These are phyloP conservation scores for Oeneis ivallda DNA, from an alignment of 2,888 invertebrate species.

Conservation along the genomic window DNA sequence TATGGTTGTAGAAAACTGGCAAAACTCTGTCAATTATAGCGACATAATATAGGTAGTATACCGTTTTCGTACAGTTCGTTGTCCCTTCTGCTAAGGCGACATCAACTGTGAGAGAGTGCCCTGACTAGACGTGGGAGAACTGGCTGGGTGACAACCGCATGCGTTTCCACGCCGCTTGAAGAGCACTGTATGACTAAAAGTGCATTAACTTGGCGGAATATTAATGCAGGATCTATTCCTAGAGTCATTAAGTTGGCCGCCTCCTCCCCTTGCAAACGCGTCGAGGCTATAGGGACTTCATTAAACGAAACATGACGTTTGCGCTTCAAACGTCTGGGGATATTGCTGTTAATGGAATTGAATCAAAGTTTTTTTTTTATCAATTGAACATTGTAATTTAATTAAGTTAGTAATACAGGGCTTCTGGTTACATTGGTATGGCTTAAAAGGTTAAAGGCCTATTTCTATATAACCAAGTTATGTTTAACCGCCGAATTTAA, in stretches of 20 bases:
- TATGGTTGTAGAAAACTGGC: no score
- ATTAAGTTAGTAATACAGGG: no score
- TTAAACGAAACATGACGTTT: slow-evolving; percentile 35
- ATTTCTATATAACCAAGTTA: no score
- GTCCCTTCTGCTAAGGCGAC: slow-evolving; percentile 55
- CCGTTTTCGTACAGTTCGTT: slow-evolving; percentile 55
- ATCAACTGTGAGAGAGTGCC: slow-evolving; percentile 50
- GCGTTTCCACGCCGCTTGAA: slow-evolving; percentile 49
- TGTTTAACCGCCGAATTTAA: no score
- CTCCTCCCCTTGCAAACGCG: slow-evolving; percentile 32
- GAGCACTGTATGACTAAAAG: slow-evolving; percentile 49
- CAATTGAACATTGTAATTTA: no score
- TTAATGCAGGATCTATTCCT: slow-evolving; percentile 60
- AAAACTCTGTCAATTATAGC: no score
- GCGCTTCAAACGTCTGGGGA: slow-evolving; percentile 26
- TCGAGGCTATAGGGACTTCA: slow-evolving; percentile 34
- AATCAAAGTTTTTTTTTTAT: no score
- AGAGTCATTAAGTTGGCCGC: slow-evolving; percentile 52
- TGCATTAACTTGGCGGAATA: slow-evolving; percentile 61
- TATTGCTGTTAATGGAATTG: background rate
- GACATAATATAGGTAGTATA: background rate
- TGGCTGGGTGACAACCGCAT: slow-evolving; percentile 63
- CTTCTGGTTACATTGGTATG: no score
- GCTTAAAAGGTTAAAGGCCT: no score
- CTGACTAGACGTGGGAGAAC: slow-evolving; percentile 71